A percentile compares a stretch with the other conserved stretches of the same genome.
Conservation (phyloP, 2,797 vertebrate genomes). For the Hippopotamyrus pictus region DNA sequence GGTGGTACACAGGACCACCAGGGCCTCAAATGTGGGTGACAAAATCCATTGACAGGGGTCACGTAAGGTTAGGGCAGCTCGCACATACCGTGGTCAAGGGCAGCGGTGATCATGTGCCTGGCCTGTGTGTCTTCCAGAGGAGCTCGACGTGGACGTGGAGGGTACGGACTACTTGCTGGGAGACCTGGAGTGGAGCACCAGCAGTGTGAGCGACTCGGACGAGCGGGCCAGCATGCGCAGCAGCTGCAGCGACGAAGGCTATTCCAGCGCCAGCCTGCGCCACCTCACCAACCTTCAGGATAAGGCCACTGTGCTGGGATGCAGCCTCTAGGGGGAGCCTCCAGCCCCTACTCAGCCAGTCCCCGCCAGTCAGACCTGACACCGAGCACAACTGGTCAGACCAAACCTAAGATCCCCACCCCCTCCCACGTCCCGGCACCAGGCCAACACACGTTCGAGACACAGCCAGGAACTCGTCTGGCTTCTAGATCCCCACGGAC, state of each 20-base stretch:
- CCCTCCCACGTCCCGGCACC: not conserved
- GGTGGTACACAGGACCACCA: not conserved
- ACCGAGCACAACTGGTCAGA: conserved; percentile 33
- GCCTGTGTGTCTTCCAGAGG: conserved; percentile 60
- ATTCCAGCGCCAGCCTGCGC: conserved; percentile 77
- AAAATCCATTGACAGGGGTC: not conserved
- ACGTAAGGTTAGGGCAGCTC: not conserved
- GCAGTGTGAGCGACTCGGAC: conserved; percentile 87
- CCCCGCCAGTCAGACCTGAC: conserved; percentile 26
- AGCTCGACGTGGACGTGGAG: conserved; percentile 83
- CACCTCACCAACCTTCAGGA: conserved; percentile 70
- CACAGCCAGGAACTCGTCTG: not conserved
- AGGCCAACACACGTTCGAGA: conserved; percentile 11
- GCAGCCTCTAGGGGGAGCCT: conserved; percentile 65
- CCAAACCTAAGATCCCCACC: conserved; percentile 30
- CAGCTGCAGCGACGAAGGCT: conserved; percentile 87
- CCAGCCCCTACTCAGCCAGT: not conserved
- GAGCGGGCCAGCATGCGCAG: conserved; percentile 85
- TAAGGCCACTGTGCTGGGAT: conserved; percentile 57
- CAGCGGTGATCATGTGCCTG: not conserved
- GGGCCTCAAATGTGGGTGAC: not conserved
- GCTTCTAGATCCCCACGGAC: conserved; percentile 23
- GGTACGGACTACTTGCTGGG: conserved; percentile 80
- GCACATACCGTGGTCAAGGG: not conserved
- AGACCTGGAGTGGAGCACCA: conserved; percentile 89